Conservation (phyloP, 2,797 vertebrate species). For the Pristis pectinata region DNA sequence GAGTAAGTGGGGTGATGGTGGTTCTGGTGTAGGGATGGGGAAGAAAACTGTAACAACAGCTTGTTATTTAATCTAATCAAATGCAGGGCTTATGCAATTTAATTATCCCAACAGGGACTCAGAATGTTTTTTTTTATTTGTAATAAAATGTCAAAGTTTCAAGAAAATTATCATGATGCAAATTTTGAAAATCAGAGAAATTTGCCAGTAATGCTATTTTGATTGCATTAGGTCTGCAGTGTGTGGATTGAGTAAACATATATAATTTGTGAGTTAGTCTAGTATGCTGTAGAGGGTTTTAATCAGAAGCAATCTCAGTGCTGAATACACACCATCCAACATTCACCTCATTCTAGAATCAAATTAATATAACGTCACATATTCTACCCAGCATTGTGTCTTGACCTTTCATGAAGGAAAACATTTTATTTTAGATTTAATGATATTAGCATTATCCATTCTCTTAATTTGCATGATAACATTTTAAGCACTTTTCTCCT, state of each 20-base stretch:
- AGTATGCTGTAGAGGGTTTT: not conserved
- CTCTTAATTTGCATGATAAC: not conserved
- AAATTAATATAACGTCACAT: not conserved
- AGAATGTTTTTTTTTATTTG: not conserved
- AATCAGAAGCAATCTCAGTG: not conserved
- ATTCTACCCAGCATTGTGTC: not conserved
- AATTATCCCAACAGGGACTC: not conserved
- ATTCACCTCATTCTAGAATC: not conserved
- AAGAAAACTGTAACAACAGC: not conserved
- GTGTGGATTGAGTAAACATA: not conserved
- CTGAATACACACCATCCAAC: not conserved
- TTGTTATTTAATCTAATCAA: not conserved
- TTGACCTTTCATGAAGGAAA: not conserved
- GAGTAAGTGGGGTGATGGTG: too few relatives aligned
- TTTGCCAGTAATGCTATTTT: not conserved
- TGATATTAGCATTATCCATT: not conserved
- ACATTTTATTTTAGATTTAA: not conserved
- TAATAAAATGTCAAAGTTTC: not conserved
- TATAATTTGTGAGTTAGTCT: not conserved
- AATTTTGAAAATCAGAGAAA: not conserved
- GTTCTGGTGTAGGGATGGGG: not conserved
- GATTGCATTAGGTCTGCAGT: not conserved
- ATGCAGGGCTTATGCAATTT: not conserved
- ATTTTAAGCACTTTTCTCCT: not conserved
- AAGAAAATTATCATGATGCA: not conserved